A percentile compares a stretch with the other conserved stretches of the same genome.
phyloP scores from a whole-genome alignment of 2,797 vertebrate species.

The Tarsius wallacei region DNA sequence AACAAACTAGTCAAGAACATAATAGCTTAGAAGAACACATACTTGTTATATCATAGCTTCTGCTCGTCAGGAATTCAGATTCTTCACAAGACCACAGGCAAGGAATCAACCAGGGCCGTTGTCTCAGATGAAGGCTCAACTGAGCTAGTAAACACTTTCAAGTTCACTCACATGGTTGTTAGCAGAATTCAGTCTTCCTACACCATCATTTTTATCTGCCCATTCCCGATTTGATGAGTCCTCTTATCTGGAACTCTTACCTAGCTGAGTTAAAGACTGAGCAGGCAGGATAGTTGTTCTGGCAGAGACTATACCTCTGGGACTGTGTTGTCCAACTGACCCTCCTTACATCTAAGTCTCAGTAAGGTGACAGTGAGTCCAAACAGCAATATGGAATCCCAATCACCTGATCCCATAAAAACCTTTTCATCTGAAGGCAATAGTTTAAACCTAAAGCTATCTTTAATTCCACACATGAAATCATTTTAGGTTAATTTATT shows the following conservation, averaged over 20 bases:
- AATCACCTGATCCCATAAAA: neutral
- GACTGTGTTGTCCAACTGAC: neutral
- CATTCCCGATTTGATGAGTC: neutral
- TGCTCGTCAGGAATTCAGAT: neutral
- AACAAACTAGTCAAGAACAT: neutral
- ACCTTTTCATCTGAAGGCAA: neutral
- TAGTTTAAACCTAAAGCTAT: neutral
- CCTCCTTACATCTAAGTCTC: neutral
- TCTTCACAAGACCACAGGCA: neutral
- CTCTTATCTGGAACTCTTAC: neutral
- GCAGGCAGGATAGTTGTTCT: neutral
- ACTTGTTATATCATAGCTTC: neutral
- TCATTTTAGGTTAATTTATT: conserved; percentile 41
- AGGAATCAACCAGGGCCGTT: neutral
- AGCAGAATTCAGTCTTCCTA: neutral
- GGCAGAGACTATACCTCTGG: neutral
- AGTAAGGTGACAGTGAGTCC: neutral
- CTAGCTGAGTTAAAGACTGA: neutral
- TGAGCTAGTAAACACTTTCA: neutral
- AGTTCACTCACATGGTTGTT: neutral
- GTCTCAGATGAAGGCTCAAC: neutral
- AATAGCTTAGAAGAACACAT: neutral
- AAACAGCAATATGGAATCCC: neutral
- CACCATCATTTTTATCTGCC: neutral
- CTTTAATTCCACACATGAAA: neutral